phyloP scores from a whole-genome alignment of 2,113 vertebrate genomes.

The Erythrocercus mccallii region DNA sequence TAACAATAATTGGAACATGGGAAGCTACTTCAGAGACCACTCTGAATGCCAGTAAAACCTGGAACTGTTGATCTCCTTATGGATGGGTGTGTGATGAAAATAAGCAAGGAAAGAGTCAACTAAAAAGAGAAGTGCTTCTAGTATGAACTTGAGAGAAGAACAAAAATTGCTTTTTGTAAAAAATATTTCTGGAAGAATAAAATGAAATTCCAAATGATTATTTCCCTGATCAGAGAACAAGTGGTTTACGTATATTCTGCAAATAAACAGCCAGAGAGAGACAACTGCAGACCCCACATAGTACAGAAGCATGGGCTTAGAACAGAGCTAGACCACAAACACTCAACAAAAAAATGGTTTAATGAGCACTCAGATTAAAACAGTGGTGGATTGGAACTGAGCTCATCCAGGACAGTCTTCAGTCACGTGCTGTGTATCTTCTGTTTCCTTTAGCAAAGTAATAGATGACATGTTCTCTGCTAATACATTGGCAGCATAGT shows the following conservation, averaged over 20 bases:
- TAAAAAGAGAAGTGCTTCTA: not conserved
- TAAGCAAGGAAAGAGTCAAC: not conserved
- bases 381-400: not conserved
- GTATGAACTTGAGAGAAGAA: not conserved
- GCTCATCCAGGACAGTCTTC: not conserved
- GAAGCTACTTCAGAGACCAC: conserved; percentile 1
- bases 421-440: not conserved
- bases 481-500: not conserved
- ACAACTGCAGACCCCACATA: not conserved
- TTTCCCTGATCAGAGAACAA: not conserved
- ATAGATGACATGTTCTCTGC: not conserved
- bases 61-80: not conserved
- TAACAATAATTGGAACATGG: conserved; percentile 32
- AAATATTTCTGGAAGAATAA: not conserved
- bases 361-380: not conserved
- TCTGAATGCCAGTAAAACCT: not conserved
- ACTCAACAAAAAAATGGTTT: not conserved
- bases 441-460: not conserved
- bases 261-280: not conserved
- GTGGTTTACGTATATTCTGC: not conserved
- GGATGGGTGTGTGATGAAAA: not conserved
- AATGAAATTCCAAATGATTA: not conserved
- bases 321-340: not conserved
- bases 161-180: not conserved
- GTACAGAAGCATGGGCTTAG: not conserved